A percentile compares a stretch with the other conserved stretches of the same genome.
phyloP scores from a whole-genome alignment of 35 echinoderm and acorn worm genomes.

The Ptychodera flava region DNA sequence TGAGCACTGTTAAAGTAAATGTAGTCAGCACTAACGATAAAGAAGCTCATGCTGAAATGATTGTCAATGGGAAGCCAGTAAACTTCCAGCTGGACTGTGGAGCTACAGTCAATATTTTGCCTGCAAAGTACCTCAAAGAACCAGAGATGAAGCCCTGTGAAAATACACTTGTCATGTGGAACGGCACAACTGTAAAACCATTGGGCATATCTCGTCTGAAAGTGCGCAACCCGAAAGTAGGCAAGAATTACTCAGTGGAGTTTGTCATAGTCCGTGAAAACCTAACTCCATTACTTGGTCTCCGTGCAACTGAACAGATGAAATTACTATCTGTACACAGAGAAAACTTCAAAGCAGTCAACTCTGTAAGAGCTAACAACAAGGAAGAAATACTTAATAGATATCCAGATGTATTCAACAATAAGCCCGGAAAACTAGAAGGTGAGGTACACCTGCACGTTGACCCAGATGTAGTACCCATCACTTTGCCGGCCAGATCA shows the following conservation, averaged over 20 bases:
- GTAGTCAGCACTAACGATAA: background rate
- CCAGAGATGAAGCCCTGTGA: background rate
- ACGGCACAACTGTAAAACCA: background rate
- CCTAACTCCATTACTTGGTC: background rate
- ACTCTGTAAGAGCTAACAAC: background rate
- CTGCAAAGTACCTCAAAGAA: too few relatives aligned
- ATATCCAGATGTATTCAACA: conserved; percentile 16
- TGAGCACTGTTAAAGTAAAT: conserved; percentile 11
- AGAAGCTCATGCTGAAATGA: background rate
- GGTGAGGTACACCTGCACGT: background rate
- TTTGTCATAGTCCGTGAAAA: conserved; percentile 36
- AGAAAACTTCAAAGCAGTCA: conserved; percentile 12
- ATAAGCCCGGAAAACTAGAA: conserved; percentile 11
- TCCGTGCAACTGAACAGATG: conserved; percentile 35
- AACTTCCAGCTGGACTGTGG: conserved; percentile 27
- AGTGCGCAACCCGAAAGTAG: background rate
- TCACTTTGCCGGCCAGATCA: conserved; percentile 8
- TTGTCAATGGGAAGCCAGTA: conserved; percentile 1
- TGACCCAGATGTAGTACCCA: background rate
- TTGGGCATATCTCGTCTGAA: conserved; percentile 2
- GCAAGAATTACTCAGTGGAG: conserved; percentile 40
- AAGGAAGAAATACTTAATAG: background rate
- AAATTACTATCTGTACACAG: conserved; percentile 14
- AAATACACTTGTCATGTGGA: conserved; percentile 9
- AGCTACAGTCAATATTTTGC: conserved; percentile 24